A percentile compares a stretch with the other conserved stretches of the same genome.
These are phyloP conservation scores for Lathamus discolor DNA, from an alignment of 2,113 vertebrate species.

Conservation along the genomic window DNA sequence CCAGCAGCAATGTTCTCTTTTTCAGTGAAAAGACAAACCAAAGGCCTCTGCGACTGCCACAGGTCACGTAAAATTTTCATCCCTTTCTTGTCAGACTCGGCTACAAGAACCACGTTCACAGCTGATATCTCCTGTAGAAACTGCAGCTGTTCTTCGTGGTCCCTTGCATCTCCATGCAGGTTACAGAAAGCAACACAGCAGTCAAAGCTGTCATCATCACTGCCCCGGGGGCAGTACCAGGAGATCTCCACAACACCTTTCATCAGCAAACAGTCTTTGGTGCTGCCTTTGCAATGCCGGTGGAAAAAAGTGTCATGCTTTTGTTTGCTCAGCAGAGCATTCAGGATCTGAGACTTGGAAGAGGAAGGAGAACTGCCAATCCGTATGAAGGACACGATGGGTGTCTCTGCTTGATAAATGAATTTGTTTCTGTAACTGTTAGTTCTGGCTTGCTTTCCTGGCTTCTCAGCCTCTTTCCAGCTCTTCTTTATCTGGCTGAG, in stretches of 20 bases:
- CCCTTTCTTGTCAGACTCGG: background rate
- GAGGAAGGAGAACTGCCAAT: slow-evolving; percentile 67
- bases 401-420: slow-evolving; percentile 61
- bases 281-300: slow-evolving; percentile 68
- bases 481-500: slow-evolving; percentile 74
- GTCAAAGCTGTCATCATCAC: slow-evolving; percentile 62
- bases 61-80: slow-evolving; percentile 30
- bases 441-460: background rate
- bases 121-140: slow-evolving; percentile 71
- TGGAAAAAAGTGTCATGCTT: slow-evolving; percentile 71
- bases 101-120: slow-evolving; percentile 63
- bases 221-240: slow-evolving; percentile 79
- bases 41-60: slow-evolving; percentile 38
- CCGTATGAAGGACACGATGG: slow-evolving; percentile 74
- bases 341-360: slow-evolving; percentile 82
- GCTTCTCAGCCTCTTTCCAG: slow-evolving; percentile 54
- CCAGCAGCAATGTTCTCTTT: background rate
- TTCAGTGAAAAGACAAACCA: slow-evolving; percentile 69
- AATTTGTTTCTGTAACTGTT: slow-evolving; percentile 54
- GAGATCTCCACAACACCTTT: slow-evolving; percentile 77
- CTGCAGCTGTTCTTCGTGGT: slow-evolving; percentile 6
- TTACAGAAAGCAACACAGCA: slow-evolving; percentile 75
- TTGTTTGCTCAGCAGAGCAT: slow-evolving; percentile 66
- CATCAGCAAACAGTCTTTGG: slow-evolving; percentile 64
- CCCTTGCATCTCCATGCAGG: slow-evolving; percentile 72